Evolutionary conservation across 2,113 vertebrate species (phyloP).

Genomic region (Crotalus helleri): DNA sequence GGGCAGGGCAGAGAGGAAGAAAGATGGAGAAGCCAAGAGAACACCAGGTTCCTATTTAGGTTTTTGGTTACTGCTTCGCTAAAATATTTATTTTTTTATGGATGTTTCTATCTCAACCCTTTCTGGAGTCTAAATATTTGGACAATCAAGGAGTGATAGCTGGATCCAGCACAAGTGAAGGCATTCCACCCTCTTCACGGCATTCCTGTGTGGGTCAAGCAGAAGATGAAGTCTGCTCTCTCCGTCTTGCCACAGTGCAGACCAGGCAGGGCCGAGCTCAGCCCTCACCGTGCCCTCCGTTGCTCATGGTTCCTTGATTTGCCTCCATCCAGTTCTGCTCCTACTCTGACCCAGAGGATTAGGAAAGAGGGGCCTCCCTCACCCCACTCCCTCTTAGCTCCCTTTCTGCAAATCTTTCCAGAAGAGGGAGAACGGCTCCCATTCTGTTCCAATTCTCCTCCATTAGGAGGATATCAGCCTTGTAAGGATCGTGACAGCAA

Average conservation of each 20-base stretch:
- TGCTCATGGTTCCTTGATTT: background rate
- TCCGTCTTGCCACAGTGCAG: background rate
- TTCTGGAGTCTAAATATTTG: slow-evolving; percentile 55
- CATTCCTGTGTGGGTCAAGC: background rate
- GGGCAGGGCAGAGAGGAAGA: background rate
- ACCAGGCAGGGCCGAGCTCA: background rate
- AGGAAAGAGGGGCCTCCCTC: background rate
- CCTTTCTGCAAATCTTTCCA: background rate
- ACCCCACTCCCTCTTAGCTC: background rate
- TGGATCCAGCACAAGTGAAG: accelerated
- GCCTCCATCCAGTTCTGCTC: background rate
- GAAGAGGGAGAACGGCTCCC: background rate
- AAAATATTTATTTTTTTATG: slow-evolving; percentile 63
- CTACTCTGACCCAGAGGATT: background rate
- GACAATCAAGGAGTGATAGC: slow-evolving; percentile 28
- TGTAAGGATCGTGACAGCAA: background rate
- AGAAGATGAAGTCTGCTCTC: background rate
- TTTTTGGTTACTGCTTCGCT: slow-evolving; percentile 53
- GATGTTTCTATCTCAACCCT: slow-evolving; percentile 53
- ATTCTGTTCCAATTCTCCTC: background rate
- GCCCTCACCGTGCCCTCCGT: background rate
- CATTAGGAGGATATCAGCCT: background rate
- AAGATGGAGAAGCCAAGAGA: background rate
- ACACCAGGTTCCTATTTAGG: background rate
- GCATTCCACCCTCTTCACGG: background rate